A percentile compares a stretch with the other conserved stretches of the same genome.
Evolutionary conservation across 2,113 vertebrate genomes (phyloP).

Genomic region (Oreochromis niloticus): DNA sequence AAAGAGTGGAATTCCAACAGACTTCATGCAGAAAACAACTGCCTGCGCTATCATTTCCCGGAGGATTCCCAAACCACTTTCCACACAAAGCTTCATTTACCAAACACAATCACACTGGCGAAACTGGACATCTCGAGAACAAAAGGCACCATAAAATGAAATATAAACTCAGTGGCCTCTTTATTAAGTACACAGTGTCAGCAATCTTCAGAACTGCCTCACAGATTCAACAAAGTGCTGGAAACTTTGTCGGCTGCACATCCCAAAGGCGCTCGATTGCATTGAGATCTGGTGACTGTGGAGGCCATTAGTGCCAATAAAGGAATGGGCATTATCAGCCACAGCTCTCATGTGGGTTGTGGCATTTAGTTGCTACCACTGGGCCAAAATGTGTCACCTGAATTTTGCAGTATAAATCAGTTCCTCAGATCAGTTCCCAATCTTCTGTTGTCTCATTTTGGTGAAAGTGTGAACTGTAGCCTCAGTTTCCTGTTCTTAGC

Average conservation of each 20-base stretch:
- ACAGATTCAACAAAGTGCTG: not conserved
- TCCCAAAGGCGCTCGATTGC: not conserved
- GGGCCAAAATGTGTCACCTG: not conserved
- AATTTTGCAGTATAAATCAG: not conserved
- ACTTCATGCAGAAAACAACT: slow-evolving; percentile 12
- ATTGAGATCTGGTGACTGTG: not conserved
- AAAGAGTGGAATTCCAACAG: not conserved
- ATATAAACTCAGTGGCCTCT: not conserved
- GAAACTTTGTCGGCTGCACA: not conserved
- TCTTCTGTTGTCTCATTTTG: not conserved
- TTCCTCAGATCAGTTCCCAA: not conserved
- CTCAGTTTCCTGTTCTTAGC: not conserved
- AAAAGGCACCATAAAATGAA: not conserved
- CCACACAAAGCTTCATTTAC: slow-evolving; percentile 26
- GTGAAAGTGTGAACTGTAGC: not conserved
- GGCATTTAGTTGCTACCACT: not conserved
- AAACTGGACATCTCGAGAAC: not conserved
- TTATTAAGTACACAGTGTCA: not conserved
- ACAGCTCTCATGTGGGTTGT: not conserved
- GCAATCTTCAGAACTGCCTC: not conserved
- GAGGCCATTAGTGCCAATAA: not conserved
- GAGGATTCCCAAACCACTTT: slow-evolving; percentile 21
- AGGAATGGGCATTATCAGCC: not conserved
- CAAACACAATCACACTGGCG: not conserved
- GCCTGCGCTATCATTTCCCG: not conserved